phyloP scores from a whole-genome alignment of 1,140 invertebrate species.

The Campodea augens region DNA sequence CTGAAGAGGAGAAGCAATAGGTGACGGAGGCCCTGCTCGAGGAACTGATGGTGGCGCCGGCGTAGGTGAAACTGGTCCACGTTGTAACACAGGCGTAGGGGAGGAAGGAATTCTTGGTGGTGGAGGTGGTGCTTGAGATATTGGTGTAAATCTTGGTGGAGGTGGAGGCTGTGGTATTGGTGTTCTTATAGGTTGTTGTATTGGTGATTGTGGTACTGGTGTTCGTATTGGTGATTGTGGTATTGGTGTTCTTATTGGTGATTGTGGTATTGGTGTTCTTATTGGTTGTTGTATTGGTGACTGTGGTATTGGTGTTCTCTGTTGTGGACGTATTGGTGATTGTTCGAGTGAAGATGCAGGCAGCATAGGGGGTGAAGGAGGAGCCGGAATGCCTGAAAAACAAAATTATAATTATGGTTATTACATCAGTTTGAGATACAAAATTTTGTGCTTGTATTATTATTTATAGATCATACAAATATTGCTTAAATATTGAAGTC shows the following conservation, averaged over 20 bases:
- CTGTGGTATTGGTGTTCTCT: slow-evolving; percentile 21
- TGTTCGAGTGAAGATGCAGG: slow-evolving; percentile 16
- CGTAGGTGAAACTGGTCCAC: neutral
- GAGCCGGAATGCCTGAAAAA: too few species aligned
- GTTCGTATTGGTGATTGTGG: slow-evolving; percentile 25
- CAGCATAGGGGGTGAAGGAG: too few species aligned
- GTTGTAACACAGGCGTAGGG: neutral
- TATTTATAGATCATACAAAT: too few species aligned
- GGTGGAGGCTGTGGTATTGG: slow-evolving; percentile 24
- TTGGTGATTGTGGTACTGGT: slow-evolving; percentile 15
- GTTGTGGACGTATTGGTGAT: slow-evolving; percentile 13
- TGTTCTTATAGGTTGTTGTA: slow-evolving; percentile 19
- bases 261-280: slow-evolving; percentile 9
- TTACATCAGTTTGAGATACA: too few species aligned
- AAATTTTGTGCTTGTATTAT: too few species aligned
- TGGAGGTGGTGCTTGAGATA: slow-evolving; percentile 10
- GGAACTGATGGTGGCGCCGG: slow-evolving; percentile 4
- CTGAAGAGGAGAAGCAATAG: slow-evolving; percentile 3
- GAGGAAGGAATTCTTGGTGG: neutral
- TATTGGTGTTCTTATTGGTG: slow-evolving; percentile 20
- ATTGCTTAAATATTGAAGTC: too few species aligned
- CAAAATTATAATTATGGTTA: too few species aligned
- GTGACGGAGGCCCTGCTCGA: neutral
- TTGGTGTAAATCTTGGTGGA: slow-evolving; percentile 14
- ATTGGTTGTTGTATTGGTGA: slow-evolving; percentile 25